Percentiles rank a stretch among this genome's conserved stretches.
Evolutionary conservation across 2,113 vertebrate species (phyloP).

Genomic region (Bufo gargarizans): DNA sequence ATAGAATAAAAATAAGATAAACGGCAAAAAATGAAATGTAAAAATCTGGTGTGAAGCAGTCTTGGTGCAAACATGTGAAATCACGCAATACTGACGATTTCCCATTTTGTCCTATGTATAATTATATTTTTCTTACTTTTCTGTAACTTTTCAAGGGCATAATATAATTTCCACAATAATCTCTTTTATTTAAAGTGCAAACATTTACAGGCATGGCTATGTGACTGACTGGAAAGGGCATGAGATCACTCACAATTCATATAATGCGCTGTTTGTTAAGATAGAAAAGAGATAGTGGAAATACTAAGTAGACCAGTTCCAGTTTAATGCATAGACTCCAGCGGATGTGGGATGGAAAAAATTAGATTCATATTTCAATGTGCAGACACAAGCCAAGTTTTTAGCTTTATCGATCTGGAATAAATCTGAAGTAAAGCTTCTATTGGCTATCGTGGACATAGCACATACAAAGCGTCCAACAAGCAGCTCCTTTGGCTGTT

Average conservation of each 20-base stretch:
- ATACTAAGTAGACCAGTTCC: neutral
- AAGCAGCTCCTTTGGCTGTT: neutral
- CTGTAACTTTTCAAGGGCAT: neutral
- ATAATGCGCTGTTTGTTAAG: slow-evolving; percentile 7
- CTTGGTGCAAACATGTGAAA: neutral
- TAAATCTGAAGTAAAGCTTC: neutral
- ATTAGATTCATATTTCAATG: neutral
- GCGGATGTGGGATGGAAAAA: neutral
- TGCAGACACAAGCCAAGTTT: neutral
- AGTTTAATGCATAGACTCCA: neutral
- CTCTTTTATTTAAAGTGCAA: neutral
- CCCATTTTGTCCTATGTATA: neutral
- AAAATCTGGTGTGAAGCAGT: too few species aligned
- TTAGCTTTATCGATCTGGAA: neutral
- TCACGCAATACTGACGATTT: neutral
- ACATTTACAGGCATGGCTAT: neutral
- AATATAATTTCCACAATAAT: slow-evolving; percentile 7
- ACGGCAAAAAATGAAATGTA: too few species aligned
- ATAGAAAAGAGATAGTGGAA: neutral
- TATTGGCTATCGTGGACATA: neutral
- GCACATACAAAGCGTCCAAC: neutral
- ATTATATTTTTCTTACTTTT: slow-evolving; percentile 1
- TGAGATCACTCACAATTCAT: neutral
- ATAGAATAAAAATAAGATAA: too few species aligned
- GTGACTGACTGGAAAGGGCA: slow-evolving; percentile 4